phyloP scores from a whole-genome alignment of 2,113 vertebrate species.

The Dicentrarchus labrax region DNA sequence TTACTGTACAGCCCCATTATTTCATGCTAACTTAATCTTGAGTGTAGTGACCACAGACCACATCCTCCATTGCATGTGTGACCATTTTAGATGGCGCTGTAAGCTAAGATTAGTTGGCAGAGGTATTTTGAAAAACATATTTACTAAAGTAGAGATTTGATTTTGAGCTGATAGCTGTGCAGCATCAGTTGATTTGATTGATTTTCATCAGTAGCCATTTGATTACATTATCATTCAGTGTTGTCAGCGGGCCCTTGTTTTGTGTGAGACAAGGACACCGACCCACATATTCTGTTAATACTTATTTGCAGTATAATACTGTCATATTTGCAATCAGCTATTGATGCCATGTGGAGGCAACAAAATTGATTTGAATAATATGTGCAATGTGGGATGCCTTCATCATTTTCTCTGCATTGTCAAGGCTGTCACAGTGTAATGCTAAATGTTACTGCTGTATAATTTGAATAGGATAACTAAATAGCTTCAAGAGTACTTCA shows the following conservation, averaged over 20 bases:
- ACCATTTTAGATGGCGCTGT: conserved; percentile 48
- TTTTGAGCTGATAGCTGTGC: neutral
- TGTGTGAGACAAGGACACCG: conserved; percentile 1
- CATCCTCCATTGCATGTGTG: conserved; percentile 70
- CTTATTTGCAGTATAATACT: conserved; percentile 22
- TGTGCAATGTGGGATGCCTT: conserved; percentile 6
- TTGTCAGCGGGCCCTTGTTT: conserved; percentile 4
- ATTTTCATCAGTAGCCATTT: no score
- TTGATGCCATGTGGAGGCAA: conserved; percentile 11
- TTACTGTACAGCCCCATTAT: conserved; percentile 42
- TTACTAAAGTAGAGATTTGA: conserved; percentile 18
- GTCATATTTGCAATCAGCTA: conserved; percentile 42
- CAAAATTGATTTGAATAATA: conserved; percentile 20
- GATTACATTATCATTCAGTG: conserved; percentile 21
- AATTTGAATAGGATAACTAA: neutral
- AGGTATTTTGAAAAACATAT: conserved; percentile 47
- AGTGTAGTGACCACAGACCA: conserved; percentile 80
- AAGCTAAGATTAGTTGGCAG: conserved; percentile 48
- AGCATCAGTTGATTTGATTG: conserved; percentile 13
- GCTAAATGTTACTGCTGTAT: neutral
- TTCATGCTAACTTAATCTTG: conserved; percentile 63
- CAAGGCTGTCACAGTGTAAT: neutral
- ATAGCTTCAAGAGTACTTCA: neutral
- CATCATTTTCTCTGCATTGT: neutral
- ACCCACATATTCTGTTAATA: conserved; percentile 28